Evolutionary conservation across 2,113 vertebrate genomes (phyloP).

Genomic region (Eira barbara): DNA sequence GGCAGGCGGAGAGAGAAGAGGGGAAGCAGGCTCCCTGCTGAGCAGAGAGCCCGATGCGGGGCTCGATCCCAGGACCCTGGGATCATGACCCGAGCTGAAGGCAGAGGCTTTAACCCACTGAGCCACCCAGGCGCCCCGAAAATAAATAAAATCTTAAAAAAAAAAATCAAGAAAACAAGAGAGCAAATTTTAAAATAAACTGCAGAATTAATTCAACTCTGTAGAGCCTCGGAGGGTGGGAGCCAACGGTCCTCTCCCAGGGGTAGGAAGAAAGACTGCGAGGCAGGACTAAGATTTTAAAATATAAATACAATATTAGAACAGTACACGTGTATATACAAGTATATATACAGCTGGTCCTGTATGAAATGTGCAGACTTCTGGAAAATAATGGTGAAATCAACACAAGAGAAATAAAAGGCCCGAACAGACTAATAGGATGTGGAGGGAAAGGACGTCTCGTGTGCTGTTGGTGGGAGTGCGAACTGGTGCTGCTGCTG

Average conservation of each 20-base stretch:
- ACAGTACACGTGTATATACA: not conserved
- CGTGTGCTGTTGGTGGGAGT: not conserved
- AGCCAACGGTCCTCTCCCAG: not conserved
- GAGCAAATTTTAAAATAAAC: not conserved
- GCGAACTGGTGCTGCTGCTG: not conserved
- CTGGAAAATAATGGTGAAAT: not conserved
- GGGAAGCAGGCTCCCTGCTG: too few relatives aligned
- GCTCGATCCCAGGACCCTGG: too few relatives aligned
- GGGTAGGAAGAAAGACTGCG: not conserved
- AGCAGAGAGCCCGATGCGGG: too few relatives aligned
- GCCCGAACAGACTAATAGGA: not conserved
- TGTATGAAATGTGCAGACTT: not conserved
- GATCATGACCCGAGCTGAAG: too few relatives aligned
- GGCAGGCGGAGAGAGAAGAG: too few relatives aligned
- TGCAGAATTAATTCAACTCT: not conserved
- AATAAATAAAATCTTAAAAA: too few relatives aligned
- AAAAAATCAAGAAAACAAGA: not conserved
- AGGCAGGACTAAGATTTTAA: not conserved
- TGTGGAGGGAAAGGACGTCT: not conserved
- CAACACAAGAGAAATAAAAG: not conserved
- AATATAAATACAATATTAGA: not conserved
- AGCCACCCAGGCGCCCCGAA: too few relatives aligned
- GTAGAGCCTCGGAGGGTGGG: not conserved
- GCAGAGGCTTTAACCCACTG: too few relatives aligned
- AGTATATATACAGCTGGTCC: not conserved